Percentiles rank a stretch among this genome's conserved stretches.
Conservation (phyloP, 2,113 vertebrate species). For the Heloderma charlesbogerti region DNA sequence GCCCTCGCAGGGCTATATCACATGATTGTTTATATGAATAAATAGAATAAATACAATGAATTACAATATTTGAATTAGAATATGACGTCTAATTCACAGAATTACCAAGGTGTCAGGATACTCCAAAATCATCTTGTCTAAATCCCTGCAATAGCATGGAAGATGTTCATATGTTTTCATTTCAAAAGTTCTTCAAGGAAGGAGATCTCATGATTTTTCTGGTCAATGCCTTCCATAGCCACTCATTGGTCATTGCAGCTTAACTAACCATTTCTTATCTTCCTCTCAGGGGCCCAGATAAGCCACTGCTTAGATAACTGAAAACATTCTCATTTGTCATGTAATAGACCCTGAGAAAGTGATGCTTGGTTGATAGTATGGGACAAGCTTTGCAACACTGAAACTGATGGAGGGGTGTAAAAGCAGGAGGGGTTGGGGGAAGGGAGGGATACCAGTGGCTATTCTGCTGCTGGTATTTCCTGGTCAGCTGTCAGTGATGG, state of each 20-base stretch:
- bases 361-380: neutral
- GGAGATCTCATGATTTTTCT: neutral
- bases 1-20: neutral
- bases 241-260: neutral
- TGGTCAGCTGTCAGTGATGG: neutral
- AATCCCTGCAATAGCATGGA: neutral
- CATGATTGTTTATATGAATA: neutral
- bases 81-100: neutral
- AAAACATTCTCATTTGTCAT: neutral
- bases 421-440: neutral
- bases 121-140: neutral
- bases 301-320: neutral
- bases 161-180: neutral
- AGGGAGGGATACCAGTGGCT: neutral
- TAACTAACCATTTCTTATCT: neutral
- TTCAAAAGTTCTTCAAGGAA: neutral
- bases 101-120: neutral
- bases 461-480: neutral
- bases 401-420: no score
- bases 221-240: neutral
- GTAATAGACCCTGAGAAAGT: neutral
- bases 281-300: neutral
- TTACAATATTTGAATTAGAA: no score
- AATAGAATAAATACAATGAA: no score
- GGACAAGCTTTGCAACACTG: neutral